Conservation (phyloP, 2,797 vertebrate species). For the Martes flavigula region DNA sequence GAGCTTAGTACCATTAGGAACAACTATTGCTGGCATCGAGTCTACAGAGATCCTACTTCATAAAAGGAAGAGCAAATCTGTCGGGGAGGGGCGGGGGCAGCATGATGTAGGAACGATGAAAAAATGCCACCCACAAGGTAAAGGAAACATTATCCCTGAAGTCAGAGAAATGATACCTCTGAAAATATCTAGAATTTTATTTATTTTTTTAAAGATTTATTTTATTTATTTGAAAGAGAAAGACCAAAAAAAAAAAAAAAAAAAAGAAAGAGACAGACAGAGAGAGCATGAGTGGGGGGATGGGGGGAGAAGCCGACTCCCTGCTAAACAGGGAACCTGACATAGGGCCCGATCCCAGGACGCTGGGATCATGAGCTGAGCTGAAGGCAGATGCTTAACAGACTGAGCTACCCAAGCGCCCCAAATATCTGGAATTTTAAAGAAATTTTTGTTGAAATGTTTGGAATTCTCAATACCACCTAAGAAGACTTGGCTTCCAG, state of each 20-base stretch:
- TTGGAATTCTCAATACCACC: conserved; percentile 43
- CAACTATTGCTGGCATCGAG: not conserved
- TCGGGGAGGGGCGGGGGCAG: not conserved
- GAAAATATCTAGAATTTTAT: conserved; percentile 21
- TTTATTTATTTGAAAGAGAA: not conserved
- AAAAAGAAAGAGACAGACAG: no score
- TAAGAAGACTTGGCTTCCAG: conserved; percentile 9
- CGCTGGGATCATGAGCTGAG: not conserved
- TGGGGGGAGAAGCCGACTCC: not conserved
- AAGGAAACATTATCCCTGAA: conserved; percentile 25
- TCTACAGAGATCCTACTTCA: conserved; percentile 36
- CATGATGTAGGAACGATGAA: not conserved
- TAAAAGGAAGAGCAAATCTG: conserved; percentile 7
- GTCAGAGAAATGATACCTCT: not conserved
- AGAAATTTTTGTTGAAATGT: conserved; percentile 41
- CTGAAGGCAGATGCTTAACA: not conserved
- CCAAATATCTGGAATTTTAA: conserved; percentile 10
- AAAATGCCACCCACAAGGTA: not conserved
- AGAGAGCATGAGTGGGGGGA: no score
- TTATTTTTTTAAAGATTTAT: no score
- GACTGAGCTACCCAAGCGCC: not conserved
- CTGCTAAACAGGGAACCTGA: not conserved
- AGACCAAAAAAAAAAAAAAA: no score
- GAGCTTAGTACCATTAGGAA: conserved; percentile 20
- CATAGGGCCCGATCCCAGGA: not conserved